Conservation (phyloP, 2,113 vertebrate species). For the Astur gentilis region DNA sequence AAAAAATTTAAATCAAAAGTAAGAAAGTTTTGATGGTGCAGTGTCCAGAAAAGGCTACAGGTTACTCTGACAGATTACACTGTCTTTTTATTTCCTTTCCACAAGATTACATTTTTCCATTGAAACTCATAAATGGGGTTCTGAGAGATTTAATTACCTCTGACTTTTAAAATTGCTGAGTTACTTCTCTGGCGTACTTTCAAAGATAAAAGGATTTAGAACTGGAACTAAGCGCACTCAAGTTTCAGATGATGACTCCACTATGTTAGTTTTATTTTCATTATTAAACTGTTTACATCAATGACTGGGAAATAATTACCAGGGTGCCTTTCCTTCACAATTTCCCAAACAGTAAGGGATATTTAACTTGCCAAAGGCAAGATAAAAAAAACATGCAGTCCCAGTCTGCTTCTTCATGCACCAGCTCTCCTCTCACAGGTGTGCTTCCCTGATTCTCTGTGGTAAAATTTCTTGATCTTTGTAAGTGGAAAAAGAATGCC, state of each 20-base stretch:
- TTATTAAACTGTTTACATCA: not conserved
- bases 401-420: not conserved
- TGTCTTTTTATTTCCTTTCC: not conserved
- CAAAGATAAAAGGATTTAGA: not conserved
- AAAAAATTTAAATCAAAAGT: not conserved
- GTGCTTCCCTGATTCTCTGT: not conserved
- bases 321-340: not conserved
- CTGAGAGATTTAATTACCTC: not conserved
- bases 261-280: not conserved
- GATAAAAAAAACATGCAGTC: not conserved
- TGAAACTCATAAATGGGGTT: not conserved
- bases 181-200: not conserved
- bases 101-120: not conserved
- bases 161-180: not conserved
- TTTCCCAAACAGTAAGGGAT: not conserved
- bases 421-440: rapidly evolving
- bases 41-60: not conserved
- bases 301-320: not conserved
- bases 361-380: not conserved
- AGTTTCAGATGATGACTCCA: not conserved
- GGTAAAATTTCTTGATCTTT: not conserved
- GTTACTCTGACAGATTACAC: not conserved
- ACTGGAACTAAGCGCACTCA: not conserved
- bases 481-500: not conserved
- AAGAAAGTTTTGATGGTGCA: not conserved